Evolutionary conservation across 2,888 invertebrate species (phyloP), one percentile per base, ranked within the genome.

Genomic region (Drosophila meridiana): DNA sequence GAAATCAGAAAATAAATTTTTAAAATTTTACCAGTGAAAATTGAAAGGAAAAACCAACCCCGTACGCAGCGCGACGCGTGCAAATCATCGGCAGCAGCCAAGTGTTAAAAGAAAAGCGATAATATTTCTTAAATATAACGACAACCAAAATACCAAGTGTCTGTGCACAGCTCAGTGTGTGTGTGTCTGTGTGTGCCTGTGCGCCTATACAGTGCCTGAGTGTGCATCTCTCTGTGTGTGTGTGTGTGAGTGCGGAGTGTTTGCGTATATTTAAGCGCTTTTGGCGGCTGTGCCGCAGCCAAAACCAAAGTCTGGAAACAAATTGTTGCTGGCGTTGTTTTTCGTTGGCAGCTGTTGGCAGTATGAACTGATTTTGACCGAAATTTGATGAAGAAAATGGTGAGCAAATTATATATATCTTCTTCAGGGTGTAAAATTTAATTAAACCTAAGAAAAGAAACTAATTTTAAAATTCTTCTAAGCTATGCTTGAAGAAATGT

Each of bases 331-430:
- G 78, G 81, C 76, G 78, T 78, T 76, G 72, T 72, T 81, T 70
- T 73, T 84, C 80, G 83, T 80, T 88, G 80, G 80, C 91, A 90
- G 87, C 91, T 90, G 90, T 81, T 90, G 81, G 82, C 85, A 90
- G 83, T 78, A 90, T 90, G 91, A 82, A 84, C 78, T 90, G 91
- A 90, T 89, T 89, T 90, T 80, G 71, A 79, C 75, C 82, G 83
- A 80, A 69, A 73, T 80, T 81, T 79, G 42, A 74, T 70, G 68
- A 81, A 90, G 74, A 89, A 83, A 89, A 90, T 90, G 90, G 90
- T 90, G 68, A 90, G 90, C 71, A 61, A 43, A 55, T 20, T 6
- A 36, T 78, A 73, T 79, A 76, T 43, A n/a, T 4, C 20, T 8
- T 48, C 11, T 48, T 45, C 3, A 42, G 52, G 38, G 3, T 64